Conservation (phyloP, 2,113 vertebrate genomes). For the Tupaia tana region DNA sequence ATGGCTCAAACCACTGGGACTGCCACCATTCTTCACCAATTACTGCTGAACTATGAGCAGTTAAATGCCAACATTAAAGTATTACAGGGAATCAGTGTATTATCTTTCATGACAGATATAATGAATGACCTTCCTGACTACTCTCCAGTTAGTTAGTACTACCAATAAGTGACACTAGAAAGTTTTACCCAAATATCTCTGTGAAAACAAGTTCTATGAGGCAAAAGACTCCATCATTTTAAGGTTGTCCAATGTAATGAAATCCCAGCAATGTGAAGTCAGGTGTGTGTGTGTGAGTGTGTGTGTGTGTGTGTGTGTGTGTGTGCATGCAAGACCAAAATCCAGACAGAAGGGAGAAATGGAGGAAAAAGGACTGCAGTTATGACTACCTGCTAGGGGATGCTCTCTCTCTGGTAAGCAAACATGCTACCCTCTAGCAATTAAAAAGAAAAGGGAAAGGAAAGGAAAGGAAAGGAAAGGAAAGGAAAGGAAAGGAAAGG, state of each 20-base stretch:
- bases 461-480: too few relatives aligned
- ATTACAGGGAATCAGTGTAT: not conserved
- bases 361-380: too few relatives aligned
- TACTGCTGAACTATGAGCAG: not conserved
- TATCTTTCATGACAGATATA: not conserved
- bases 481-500: too few relatives aligned
- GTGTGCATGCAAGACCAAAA: too few relatives aligned
- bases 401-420: too few relatives aligned
- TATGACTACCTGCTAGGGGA: too few relatives aligned
- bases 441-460: too few relatives aligned
- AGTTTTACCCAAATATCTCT: not conserved
- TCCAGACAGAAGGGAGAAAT: too few relatives aligned
- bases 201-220: constrained; percentile 49
- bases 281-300: too few relatives aligned
- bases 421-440: too few relatives aligned
- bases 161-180: constrained; percentile 44
- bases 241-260: constrained; percentile 20
- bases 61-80: not conserved
- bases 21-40: not conserved
- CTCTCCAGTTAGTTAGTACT: constrained; percentile 9
- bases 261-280: not conserved
- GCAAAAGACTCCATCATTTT: not conserved
- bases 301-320: too few relatives aligned
- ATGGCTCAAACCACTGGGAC: not conserved
- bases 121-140: constrained; percentile 1